Base-by-base conservation (phyloP, 2,888 invertebrate genomes). In the Eumerus sabulonum region DNA sequence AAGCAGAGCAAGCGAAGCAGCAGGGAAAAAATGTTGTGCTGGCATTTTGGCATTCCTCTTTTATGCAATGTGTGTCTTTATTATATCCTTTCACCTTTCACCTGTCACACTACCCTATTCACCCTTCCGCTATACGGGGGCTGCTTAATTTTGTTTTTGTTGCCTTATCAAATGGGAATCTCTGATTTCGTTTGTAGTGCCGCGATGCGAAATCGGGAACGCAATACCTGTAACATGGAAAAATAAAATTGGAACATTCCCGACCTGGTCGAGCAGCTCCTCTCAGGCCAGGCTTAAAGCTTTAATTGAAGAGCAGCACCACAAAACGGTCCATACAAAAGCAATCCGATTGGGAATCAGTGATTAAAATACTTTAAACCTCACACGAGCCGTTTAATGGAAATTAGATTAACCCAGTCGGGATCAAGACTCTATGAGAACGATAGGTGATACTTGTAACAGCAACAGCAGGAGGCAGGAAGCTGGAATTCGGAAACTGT, bases 11-110 rank as follows among this genome's bases (percentile, higher is more conserved):
- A 5, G 35, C 17, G 47, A 59, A 16, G 17, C 11, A 12, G 12
- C 38, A 36, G 5, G 53, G 17, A 42, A 63, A 54, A 59, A 53
- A 59, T 59, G 57, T 62, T 77, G 73, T 68, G 72, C 19, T 68
- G 73, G 77, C 57, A 77, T 73, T 67, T 77, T 63, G 72, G 66
- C 62, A 66, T 66, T 18, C n/a, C 54, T 59, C 44, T 18, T 44
- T 16, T 47, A 48, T 16, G 36, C 14, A 47, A 27, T 68, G 40
- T 45, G 53, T 18, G 54, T 56, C 51, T 68, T 74, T 45, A 62
- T 67, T 63, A 62, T 68, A 60, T 56, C 27, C 17, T 47, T 53
- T 18, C 40, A 19, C 1, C 11, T 38, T 60, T 67, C 27, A 27
- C 27, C 27, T 27, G 27, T 27, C 27, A 7, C 7, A 2, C 7